These are phyloP conservation scores for Perodicticus potto DNA, from an alignment of 2,797 vertebrate species.

Conservation along the genomic window DNA sequence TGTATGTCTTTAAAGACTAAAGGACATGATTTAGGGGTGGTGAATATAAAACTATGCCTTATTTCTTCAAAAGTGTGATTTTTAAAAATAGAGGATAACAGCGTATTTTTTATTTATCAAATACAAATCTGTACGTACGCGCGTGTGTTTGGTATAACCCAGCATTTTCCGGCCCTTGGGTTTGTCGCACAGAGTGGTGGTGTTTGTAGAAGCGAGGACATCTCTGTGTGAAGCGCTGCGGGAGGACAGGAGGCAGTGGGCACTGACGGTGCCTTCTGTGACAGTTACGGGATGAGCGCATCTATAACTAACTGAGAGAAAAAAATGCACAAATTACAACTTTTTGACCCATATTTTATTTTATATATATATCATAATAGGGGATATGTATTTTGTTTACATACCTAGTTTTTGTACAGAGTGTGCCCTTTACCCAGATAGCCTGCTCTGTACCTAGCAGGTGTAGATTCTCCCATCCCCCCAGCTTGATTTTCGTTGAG, in stretches of 20 bases:
- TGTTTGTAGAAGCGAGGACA: neutral
- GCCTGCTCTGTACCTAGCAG: no score
- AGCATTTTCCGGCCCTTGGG: neutral
- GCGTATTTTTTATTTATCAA: neutral
- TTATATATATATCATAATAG: no score
- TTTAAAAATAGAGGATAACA: conserved; percentile 25
- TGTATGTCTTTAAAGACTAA: conserved; percentile 63
- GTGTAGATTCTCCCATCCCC: no score
- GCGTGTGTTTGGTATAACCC: neutral
- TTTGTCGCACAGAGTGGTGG: neutral
- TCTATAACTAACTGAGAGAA: neutral
- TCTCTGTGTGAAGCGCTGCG: neutral
- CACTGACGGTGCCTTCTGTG: neutral
- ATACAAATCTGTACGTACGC: neutral
- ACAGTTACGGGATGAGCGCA: neutral
- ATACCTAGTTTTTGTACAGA: no score
- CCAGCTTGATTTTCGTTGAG: no score
- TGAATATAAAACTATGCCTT: conserved; percentile 76
- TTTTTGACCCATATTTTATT: conserved; percentile 16
- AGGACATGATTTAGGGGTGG: conserved; percentile 80
- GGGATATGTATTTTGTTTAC: no score
- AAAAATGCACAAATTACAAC: neutral
- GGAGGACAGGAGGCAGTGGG: neutral
- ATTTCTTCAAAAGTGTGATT: conserved; percentile 64
- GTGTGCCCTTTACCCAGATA: no score